A percentile compares a stretch with the other conserved stretches of the same genome.
Conservation (phyloP, 2,888 invertebrate genomes). For the Syritta pipiens region DNA sequence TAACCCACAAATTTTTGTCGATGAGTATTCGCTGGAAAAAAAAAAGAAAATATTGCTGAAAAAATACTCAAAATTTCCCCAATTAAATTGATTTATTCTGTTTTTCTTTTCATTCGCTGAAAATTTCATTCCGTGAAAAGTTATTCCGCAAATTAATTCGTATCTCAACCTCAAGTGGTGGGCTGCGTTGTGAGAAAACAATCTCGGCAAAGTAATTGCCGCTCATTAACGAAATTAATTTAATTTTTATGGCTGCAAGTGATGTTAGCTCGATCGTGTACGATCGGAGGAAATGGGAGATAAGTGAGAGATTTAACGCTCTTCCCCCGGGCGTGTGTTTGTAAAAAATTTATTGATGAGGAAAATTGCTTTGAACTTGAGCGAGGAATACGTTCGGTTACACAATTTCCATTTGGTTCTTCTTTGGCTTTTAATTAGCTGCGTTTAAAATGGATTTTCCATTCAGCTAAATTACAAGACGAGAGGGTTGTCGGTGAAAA, state of each 20-base stretch:
- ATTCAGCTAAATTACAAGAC: background rate
- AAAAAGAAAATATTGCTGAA: too few species aligned
- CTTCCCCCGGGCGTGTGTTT: too few species aligned
- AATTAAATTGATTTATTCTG: constrained; percentile 24
- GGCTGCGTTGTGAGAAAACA: background rate
- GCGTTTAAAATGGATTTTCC: background rate
- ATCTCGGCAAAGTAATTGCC: constrained; percentile 5
- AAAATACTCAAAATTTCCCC: too few species aligned
- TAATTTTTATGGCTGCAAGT: constrained; percentile 7
- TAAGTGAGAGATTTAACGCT: background rate
- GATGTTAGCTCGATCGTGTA: too few species aligned
- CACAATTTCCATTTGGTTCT: background rate
- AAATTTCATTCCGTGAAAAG: too few species aligned
- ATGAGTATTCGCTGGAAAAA: too few species aligned
- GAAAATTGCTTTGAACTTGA: background rate
- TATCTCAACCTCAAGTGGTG: too few species aligned
- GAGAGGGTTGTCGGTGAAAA: background rate
- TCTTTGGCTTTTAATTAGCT: background rate
- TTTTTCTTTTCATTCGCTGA: constrained; percentile 26
- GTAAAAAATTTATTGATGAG: background rate
- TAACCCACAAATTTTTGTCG: background rate
- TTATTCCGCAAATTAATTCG: too few species aligned
- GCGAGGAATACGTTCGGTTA: background rate
- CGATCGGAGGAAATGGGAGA: background rate
- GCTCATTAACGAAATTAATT: background rate